Base-by-base conservation (phyloP, 2,888 invertebrate species). In the Notodonta ziczac region DNA sequence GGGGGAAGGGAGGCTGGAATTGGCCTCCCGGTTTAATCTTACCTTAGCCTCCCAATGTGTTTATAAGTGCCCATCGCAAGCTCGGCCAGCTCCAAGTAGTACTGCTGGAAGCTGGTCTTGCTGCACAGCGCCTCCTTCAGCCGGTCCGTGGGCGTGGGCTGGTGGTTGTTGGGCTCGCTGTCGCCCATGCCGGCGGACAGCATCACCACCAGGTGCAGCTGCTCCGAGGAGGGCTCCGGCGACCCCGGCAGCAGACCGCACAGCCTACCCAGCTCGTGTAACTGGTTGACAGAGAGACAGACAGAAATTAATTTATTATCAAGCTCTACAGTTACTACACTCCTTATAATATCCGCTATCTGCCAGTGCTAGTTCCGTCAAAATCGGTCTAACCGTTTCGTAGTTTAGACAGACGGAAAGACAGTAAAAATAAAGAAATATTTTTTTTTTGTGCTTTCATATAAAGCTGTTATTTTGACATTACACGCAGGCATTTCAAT, bases 51-150 rank as follows among this genome's bases (percentile, higher is more conserved):
- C 0, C 97, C 97, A 68, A 99, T 98, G 90, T 99, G 98, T 82
- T 99, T 99, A 83, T 98, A 99, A 0, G 98, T 99, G 58, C 98
- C 98, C 96, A 99, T 98, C 0, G 99, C 98, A 67, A 99, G 89
- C 85, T 99, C 99, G 0, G 98, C 98, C 63, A 99, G 89, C 88
- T 99, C 99, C 83, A 98, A 89, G 83, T 99, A 99, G 73, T 98
- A 96, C 83, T 97, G 97, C 77, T 97, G 97, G 85, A 99, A 99
- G 57, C 96, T 95, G 61, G 96, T 96, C 82, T 97, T 97, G 12
- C 98, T 98, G 60, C 98, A 98, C 4, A 99, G 89, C 0, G 98
- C 98, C 80, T 98, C 97, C 83, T 98, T 98, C 10, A 99, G 91
- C 82, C 97, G 96, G 74, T 98, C 97, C 0, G 97, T 96, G 0